Base-by-base conservation (phyloP, 1,140 invertebrate genomes). In the Colletes gigas region DNA sequence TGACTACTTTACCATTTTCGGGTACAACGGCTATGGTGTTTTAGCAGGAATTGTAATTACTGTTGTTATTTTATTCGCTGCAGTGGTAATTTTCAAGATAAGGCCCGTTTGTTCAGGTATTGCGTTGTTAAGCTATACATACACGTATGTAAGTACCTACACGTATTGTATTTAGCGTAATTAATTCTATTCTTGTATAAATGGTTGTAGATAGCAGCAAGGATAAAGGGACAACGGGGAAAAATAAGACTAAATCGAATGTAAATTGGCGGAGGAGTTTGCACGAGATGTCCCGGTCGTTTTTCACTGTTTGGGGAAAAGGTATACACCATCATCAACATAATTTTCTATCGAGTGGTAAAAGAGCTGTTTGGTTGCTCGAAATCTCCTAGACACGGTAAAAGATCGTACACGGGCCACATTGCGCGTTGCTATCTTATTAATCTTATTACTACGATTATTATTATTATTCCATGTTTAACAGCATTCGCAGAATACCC, bases 401-500 rank as follows among this genome's bases (percentile, higher is more conserved):
- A 30, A 30, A 30, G 30, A 30, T 30, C 30, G 30, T 30, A 30
- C 30, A 30, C 30, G 30, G n/a, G n/a, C 30, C 30, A 0, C 30
- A 30, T 30, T 30, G 30, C 30, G 30, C 30, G 30, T 47, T 47
- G 9, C 9, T 44, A 44, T 44, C 8, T 44, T 44, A 44, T 47
- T 47, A 47, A 5, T 47, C 4, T 47, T 47, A 47, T 47, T 47
- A 47, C 8, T 47, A 47, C 8, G 4, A 47, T 47, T 47, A 47
- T 47, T 47, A 57, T 57, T 57, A 57, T 7, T 57, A 17, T 15
- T 19, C 30, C 30, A 60, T 63, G 30, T 63, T 39, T 82, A 89
- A 84, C 77, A 92, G 95, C 95, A 78, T 96, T 96, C 89, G 95
- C 97, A 12, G 93, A 89, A 77, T 90, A 96, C 88, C 95, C 96